Conservation (phyloP, 2,888 invertebrate species). For the Psylliodes chrysocephalus region DNA sequence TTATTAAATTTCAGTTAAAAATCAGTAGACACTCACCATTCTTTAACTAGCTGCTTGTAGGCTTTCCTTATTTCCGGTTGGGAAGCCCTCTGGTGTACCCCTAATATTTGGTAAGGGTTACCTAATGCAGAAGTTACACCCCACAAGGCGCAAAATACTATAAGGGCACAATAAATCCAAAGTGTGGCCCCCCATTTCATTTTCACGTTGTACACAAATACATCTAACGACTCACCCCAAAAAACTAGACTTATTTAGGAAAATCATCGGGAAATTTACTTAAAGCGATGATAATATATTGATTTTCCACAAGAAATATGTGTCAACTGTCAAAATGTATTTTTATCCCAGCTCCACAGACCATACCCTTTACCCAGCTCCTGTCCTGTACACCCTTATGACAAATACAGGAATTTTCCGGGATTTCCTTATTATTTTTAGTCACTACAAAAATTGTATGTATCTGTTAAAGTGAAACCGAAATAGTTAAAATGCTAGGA, state of each 20-base stretch:
- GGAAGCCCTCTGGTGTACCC: conserved; percentile 79
- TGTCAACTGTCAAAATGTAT: conserved; percentile 44
- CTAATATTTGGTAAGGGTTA: conserved; percentile 88
- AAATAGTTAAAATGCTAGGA: too few relatives aligned
- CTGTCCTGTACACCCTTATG: conserved; percentile 12
- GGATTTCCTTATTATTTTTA: conserved; percentile 12
- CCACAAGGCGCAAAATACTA: conserved; percentile 47
- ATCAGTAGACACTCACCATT: conserved; percentile 74
- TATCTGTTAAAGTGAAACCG: neutral
- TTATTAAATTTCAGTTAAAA: neutral
- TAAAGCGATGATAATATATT: conserved; percentile 36
- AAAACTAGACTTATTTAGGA: conserved; percentile 25
- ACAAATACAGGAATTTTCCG: conserved; percentile 16
- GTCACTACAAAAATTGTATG: neutral
- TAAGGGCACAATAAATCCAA: conserved; percentile 51
- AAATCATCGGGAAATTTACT: conserved; percentile 33
- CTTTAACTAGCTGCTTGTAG: conserved; percentile 89
- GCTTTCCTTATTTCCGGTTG: conserved; percentile 86
- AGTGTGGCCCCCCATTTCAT: conserved; percentile 60
- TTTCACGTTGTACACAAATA: conserved; percentile 41
- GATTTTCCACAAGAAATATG: conserved; percentile 46
- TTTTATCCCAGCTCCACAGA: conserved; percentile 32
- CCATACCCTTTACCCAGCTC: too few relatives aligned
- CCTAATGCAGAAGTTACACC: conserved; percentile 56
- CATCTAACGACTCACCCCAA: conserved; percentile 36